Evolutionary conservation across 2,113 vertebrate genomes (phyloP).

Genomic region (Pitta sordida): DNA sequence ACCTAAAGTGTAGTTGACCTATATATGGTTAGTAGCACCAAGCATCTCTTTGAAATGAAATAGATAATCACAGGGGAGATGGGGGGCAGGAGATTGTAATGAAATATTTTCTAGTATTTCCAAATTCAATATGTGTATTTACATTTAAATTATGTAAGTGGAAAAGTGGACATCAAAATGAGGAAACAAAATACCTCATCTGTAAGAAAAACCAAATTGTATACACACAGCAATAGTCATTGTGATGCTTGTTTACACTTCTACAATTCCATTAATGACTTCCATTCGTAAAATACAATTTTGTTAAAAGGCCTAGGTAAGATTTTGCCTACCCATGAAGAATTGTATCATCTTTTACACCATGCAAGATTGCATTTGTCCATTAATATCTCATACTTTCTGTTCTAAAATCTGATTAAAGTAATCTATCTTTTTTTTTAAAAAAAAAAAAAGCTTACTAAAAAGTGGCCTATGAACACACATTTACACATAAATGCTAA

Average conservation of each 20-base stretch:
- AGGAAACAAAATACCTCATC: not conserved
- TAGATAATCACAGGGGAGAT: not conserved
- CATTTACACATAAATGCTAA: conserved; percentile 20
- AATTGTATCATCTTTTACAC: conserved; percentile 15
- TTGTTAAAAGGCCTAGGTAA: conserved; percentile 20
- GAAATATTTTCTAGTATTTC: conserved; percentile 60
- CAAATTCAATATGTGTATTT: not conserved
- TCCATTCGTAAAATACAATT: not conserved
- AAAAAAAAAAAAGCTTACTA: not conserved
- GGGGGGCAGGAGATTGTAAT: not conserved
- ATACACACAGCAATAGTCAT: not conserved
- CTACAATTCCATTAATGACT: not conserved
- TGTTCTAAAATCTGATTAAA: conserved; percentile 21
- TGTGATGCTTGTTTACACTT: not conserved
- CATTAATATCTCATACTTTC: not conserved
- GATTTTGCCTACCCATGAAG: conserved; percentile 5
- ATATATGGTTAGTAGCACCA: not conserved
- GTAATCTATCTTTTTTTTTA: conserved; percentile 53
- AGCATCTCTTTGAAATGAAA: conserved; percentile 45
- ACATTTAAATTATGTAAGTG: not conserved
- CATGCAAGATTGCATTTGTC: not conserved
- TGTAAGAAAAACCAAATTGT: not conserved
- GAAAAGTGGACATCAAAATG: not conserved
- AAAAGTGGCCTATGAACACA: not conserved
- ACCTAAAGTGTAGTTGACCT: conserved; percentile 36